These are phyloP conservation scores for Invenusta paracnida DNA, from an alignment of 2,888 invertebrate genomes.

Conservation along the genomic window DNA sequence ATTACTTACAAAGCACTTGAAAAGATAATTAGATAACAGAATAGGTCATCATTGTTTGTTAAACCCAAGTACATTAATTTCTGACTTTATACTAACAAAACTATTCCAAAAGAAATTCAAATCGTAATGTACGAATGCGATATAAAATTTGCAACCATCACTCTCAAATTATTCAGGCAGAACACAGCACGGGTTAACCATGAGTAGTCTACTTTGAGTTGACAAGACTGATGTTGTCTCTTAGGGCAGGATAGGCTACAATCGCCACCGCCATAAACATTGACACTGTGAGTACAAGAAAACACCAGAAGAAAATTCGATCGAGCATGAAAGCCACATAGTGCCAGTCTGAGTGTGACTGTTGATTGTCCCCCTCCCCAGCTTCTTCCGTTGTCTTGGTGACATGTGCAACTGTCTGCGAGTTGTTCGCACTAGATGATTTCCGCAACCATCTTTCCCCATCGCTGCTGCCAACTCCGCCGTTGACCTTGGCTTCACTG, in stretches of 20 bases:
- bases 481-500: neutral
- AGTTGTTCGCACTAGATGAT: neutral
- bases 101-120: too few relatives aligned
- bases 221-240: neutral
- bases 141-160: too few relatives aligned
- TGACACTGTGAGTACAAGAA: neutral
- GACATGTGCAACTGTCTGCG: neutral
- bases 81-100: too few relatives aligned
- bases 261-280: neutral
- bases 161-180: too few relatives aligned
- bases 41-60: too few relatives aligned
- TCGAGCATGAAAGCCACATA: slow-evolving; percentile 8
- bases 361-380: neutral
- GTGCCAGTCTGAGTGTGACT: neutral
- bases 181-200: too few relatives aligned
- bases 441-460: neutral
- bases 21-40: too few relatives aligned
- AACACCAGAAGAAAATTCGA: neutral
- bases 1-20: too few relatives aligned
- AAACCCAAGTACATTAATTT: too few relatives aligned
- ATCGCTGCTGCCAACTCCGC: neutral
- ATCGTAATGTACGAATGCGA: too few relatives aligned
- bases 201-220: too few relatives aligned
- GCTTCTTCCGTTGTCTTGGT: neutral
- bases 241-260: neutral